Conservation (phyloP, 92 coral and sea anemone genomes). For the Hydrozoanthus gracilis region DNA sequence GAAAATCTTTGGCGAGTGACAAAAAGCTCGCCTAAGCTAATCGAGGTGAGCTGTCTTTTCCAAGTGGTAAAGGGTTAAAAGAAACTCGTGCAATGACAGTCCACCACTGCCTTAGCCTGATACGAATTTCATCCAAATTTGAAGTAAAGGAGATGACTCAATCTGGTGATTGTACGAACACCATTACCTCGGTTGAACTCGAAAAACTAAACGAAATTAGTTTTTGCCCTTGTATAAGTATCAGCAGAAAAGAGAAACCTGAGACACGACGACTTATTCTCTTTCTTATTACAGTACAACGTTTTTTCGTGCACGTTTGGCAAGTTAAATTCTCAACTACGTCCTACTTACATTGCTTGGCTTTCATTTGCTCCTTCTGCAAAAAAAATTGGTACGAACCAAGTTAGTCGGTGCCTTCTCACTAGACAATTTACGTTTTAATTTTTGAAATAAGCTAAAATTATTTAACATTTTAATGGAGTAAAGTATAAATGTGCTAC, state of each 20-base stretch:
- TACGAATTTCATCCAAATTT: background rate
- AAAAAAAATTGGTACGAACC: slow-evolving; percentile 18
- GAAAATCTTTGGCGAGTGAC: background rate
- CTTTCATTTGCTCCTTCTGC: slow-evolving; percentile 82
- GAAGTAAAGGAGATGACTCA: background rate
- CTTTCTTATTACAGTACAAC: no score
- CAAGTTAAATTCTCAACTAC: no score
- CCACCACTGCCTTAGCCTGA: background rate
- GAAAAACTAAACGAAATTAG: no score
- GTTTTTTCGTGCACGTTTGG: no score
- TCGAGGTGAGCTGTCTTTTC: slow-evolving; percentile 12
- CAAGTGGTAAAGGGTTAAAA: slow-evolving; percentile 4
- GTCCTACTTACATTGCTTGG: slow-evolving; percentile 73
- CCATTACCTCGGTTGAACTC: no score
- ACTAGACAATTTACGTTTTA: background rate
- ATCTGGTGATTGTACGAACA: no score
- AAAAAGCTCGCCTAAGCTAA: slow-evolving; percentile 1
- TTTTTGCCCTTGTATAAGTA: no score
- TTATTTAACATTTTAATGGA: background rate
- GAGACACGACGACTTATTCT: no score
- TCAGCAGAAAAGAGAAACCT: no score
- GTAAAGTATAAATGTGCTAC: no score
- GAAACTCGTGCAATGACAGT: background rate
- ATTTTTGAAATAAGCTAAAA: background rate
- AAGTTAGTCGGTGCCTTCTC: background rate